Evolutionary conservation across 2,113 vertebrate genomes (phyloP).

Genomic region (Gopherus flavomarginatus): DNA sequence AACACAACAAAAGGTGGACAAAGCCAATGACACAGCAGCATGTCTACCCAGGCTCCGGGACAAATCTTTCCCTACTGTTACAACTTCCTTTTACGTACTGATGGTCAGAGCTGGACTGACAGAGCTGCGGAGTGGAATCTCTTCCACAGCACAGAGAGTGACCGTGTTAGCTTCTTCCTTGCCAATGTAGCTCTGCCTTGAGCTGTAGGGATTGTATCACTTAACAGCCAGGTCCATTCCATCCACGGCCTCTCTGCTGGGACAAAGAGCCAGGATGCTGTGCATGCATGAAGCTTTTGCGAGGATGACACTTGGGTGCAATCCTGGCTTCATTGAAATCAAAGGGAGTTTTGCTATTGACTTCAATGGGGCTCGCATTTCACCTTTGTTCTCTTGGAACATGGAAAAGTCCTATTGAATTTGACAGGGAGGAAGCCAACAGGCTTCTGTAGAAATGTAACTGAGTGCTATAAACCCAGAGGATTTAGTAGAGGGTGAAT

Average conservation of each 20-base stretch:
- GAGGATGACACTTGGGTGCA: neutral
- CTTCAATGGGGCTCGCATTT: neutral
- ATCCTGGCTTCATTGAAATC: neutral
- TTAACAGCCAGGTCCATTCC: neutral
- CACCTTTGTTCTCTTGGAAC: neutral
- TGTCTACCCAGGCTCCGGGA: neutral
- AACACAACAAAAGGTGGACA: neutral
- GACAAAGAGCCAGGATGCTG: neutral
- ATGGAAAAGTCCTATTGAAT: neutral
- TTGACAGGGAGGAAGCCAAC: neutral
- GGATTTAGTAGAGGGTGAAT: conserved; percentile 8
- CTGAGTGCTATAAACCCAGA: neutral
- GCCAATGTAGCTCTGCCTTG: neutral
- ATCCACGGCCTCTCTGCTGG: neutral
- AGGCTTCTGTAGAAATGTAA: neutral
- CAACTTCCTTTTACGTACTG: neutral
- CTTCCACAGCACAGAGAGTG: neutral
- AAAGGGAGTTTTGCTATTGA: neutral
- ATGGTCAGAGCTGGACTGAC: no score
- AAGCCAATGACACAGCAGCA: neutral
- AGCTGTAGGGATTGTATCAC: neutral
- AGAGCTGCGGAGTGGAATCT: no score
- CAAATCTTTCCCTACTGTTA: neutral
- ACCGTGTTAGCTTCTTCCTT: neutral
- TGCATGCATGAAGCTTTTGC: neutral